Evolutionary conservation across 2,888 invertebrate genomes (phyloP).

Genomic region (Diplazon laetatorius): DNA sequence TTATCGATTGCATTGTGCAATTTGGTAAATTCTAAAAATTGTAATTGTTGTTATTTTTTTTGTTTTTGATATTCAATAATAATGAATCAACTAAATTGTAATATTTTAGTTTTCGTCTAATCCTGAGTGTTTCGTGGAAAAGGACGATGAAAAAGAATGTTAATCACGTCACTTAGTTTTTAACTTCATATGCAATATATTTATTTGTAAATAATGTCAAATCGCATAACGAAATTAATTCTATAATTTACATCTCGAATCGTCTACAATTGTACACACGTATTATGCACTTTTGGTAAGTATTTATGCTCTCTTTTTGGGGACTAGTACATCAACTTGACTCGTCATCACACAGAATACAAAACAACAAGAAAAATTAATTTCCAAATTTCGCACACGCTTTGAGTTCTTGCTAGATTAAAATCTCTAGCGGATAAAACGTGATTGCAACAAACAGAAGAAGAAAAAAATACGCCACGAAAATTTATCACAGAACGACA

Average conservation of each 20-base stretch:
- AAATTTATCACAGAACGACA: slow-evolving; percentile 39
- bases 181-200: neutral
- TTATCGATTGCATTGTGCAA: no score
- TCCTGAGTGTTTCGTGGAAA: no score
- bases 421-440: slow-evolving; percentile 33
- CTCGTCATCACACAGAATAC: slow-evolving; percentile 30
- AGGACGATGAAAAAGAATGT: no score
- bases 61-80: no score
- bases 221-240: slow-evolving; percentile 11
- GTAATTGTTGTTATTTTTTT: no score
- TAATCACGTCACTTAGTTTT: no score
- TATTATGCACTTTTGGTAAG: slow-evolving; percentile 27
- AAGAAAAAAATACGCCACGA: slow-evolving; percentile 16
- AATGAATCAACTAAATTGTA: no score
- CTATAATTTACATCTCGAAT: slow-evolving; percentile 26
- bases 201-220: slow-evolving; percentile 47
- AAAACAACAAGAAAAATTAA: slow-evolving; percentile 23
- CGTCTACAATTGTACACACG: slow-evolving; percentile 17
- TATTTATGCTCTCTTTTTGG: slow-evolving; percentile 29
- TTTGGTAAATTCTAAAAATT: no score
- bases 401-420: slow-evolving; percentile 44
- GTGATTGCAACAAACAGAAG: no score
- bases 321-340: slow-evolving; percentile 55
- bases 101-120: no score
- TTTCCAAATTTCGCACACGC: slow-evolving; percentile 5